phyloP scores from a whole-genome alignment of 2,113 vertebrate genomes.

The Syngnathus floridae region DNA sequence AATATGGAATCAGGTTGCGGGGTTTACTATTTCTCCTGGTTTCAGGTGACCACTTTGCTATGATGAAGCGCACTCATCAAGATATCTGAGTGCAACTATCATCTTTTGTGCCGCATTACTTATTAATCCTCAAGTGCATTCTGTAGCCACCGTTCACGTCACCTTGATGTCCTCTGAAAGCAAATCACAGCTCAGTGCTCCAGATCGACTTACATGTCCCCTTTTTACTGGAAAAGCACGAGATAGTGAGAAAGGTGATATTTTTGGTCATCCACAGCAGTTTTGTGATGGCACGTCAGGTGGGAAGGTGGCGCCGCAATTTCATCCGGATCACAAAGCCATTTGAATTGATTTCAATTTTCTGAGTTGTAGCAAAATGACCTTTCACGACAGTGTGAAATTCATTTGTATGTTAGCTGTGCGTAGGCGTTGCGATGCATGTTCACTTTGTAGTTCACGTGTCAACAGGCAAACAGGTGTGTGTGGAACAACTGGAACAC shows the following conservation, averaged over 20 bases:
- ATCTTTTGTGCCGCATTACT: conserved; percentile 71
- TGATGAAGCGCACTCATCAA: conserved; percentile 58
- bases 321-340: neutral
- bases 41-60: conserved; percentile 54
- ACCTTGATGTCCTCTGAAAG: conserved; percentile 70
- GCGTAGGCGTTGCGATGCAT: neutral
- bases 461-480: conserved; percentile 48
- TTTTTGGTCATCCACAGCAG: conserved; percentile 58
- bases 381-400: neutral
- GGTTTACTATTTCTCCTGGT: conserved; percentile 33
- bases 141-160: conserved; percentile 66
- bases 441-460: neutral
- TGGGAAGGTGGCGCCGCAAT: conserved; percentile 17
- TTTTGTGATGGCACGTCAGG: conserved; percentile 46
- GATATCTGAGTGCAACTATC: conserved; percentile 67
- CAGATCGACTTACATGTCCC: conserved; percentile 66
- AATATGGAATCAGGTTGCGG: neutral
- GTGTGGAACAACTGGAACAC: conserved; percentile 63
- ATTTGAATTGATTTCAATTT: neutral
- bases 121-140: conserved; percentile 73
- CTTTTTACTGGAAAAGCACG: conserved; percentile 73
- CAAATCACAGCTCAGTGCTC: conserved; percentile 50
- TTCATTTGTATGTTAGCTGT: neutral
- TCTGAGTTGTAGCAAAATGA: neutral
- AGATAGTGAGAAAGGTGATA: conserved; percentile 76